Evolutionary conservation across 1,140 invertebrate genomes (phyloP), one percentile per base, ranked within the genome.

Genomic region (Daktulosphaira vitifoliae): DNA sequence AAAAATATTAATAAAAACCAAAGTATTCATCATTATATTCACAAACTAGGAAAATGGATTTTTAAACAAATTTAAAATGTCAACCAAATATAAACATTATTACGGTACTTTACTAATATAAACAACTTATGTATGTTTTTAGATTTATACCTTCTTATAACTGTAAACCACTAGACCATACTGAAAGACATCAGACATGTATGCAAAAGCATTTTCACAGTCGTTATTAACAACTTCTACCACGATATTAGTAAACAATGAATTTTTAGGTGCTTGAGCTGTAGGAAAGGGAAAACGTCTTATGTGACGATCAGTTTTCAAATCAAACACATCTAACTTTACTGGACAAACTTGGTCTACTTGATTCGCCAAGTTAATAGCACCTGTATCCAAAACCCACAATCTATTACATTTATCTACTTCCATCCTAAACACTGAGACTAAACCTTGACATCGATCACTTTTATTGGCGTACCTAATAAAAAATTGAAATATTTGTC

Each of bases 381-480:
- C 82, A 1, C 87, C 88, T 0, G 87, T 87, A 73, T 90, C 88
- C 26, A 90, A 73, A 0, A 88, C 80, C 72, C 87, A 90, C 0
- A 90, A 72, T 39, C 85, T 77, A 38, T 80, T 76, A 67, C 88
- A 90, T 1, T 77, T 74, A 71, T 89, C 87, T 0, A 83, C 79
- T 66, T 81, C 81, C 49, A 88, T 77, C n/a, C 88, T 78, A 70
- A 89, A 90, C 0, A 89, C 86, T 0, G 88, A 89, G 0, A 84
- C 87, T 4, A 89, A 70, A 22, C 82, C 81, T 0, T 79, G 76
- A 71, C 88, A 89, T 65, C 73, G 73, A 8, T 70, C 76, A 74
- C 26, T 67, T 65, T 49, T 9, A 18, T n/a, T 23, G 4, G 50
- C 69, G 71, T 70, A 75, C 81, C 84, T 62, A 13, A 1, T 29